Evolutionary conservation across 2,888 invertebrate genomes (phyloP).

Genomic region (Sphaerophoria taeniata): DNA sequence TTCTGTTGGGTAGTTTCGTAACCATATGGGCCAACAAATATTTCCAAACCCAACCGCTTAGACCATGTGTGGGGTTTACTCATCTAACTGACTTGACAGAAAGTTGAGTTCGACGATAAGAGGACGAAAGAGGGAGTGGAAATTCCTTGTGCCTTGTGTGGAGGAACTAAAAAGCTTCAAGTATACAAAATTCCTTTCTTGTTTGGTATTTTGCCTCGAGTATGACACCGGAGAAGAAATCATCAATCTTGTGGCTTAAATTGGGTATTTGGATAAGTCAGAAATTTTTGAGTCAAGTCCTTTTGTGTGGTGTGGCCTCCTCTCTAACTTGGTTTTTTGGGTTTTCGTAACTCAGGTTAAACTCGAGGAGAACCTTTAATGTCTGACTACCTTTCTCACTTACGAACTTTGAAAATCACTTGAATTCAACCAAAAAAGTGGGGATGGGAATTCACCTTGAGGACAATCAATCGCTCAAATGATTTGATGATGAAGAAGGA

Average conservation of each 20-base stretch:
- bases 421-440: slow-evolving; percentile 42
- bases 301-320: not conserved
- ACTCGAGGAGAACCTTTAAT: not conserved
- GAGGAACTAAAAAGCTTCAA: not conserved
- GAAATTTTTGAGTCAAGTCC: slow-evolving; percentile 53
- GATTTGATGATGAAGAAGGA: slow-evolving; percentile 43
- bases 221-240: slow-evolving; percentile 62
- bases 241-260: slow-evolving; percentile 73
- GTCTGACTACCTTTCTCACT: slow-evolving; percentile 3
- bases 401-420: slow-evolving; percentile 37
- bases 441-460: not conserved
- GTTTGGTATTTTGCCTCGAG: slow-evolving; percentile 48
- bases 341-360: not conserved
- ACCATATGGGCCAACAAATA: slow-evolving; percentile 16
- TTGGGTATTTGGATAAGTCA: slow-evolving; percentile 69
- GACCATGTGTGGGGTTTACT: not conserved
- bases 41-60: slow-evolving; percentile 5
- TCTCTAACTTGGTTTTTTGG: slow-evolving; percentile 11
- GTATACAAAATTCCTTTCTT: slow-evolving; percentile 56
- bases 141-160: slow-evolving; percentile 33
- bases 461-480: not conserved
- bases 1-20: not conserved
- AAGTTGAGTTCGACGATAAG: slow-evolving; percentile 54
- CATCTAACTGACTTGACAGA: slow-evolving; percentile 63
- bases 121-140: slow-evolving; percentile 3